These are phyloP conservation scores for Numenius arquata DNA, from an alignment of 2,113 vertebrate genomes.

Conservation along the genomic window DNA sequence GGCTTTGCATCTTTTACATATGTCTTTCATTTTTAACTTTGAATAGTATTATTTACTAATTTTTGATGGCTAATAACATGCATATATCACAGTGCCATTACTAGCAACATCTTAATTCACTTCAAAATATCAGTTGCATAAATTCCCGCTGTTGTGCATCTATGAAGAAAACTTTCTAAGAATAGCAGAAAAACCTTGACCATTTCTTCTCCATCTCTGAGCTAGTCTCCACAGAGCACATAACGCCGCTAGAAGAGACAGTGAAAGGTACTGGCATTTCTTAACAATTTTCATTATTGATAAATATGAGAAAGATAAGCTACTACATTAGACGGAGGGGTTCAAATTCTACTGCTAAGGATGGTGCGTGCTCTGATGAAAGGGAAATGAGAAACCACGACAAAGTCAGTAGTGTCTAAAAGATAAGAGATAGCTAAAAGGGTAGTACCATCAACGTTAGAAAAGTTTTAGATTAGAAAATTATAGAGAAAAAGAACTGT, in stretches of 20 bases:
- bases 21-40: not conserved
- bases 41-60: not conserved
- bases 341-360: not conserved
- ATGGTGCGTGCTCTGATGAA: not conserved
- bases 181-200: not conserved
- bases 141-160: not conserved
- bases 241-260: not conserved
- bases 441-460: not conserved
- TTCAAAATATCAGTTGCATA: not conserved
- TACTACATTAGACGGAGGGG: not conserved
- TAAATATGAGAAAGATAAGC: not conserved
- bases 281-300: not conserved
- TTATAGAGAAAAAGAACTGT: not conserved
- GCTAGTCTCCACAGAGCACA: not conserved
- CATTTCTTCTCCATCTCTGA: not conserved
- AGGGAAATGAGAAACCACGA: not conserved
- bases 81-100: not conserved
- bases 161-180: not conserved
- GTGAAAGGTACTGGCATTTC: not conserved
- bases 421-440: not conserved
- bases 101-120: not conserved
- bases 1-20: not conserved
- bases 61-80: not conserved
- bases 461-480: not conserved
- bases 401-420: not conserved